phyloP scores from a whole-genome alignment of 2,113 vertebrate genomes.

The Myotis lucifugus region DNA sequence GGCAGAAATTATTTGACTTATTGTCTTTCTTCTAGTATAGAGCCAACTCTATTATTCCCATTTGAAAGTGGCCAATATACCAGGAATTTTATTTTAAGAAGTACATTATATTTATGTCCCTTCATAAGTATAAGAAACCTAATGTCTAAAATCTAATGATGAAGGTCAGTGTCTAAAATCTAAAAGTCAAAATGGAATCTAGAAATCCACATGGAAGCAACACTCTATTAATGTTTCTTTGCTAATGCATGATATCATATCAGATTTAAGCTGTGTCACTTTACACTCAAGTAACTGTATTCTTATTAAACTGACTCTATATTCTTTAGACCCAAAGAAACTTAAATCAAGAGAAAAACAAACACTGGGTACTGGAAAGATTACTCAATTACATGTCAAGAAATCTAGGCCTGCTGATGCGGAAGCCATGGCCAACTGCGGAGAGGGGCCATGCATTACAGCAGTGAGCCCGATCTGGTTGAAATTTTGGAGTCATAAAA shows the following conservation, averaged over 20 bases:
- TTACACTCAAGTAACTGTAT: background rate
- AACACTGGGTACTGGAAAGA: background rate
- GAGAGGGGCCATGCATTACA: background rate
- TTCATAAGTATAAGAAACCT: background rate
- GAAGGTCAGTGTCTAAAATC: background rate
- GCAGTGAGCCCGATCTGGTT: background rate
- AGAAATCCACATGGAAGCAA: background rate
- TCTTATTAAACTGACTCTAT: background rate
- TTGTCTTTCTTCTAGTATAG: background rate
- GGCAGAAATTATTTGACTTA: background rate
- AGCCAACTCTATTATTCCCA: background rate
- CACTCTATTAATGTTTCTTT: background rate
- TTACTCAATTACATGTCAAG: background rate
- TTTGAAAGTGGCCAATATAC: background rate
- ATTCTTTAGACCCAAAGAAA: background rate
- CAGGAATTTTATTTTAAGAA: background rate
- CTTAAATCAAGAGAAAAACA: background rate
- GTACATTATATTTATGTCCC: background rate
- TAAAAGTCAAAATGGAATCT: background rate
- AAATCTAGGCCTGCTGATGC: background rate
- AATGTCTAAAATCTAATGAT: background rate
- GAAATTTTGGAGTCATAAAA: background rate
- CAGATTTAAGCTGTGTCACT: background rate
- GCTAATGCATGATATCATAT: background rate
- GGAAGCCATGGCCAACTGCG: background rate